A percentile compares a stretch with the other conserved stretches of the same genome.
phyloP scores from a whole-genome alignment of 2,888 invertebrate species.

The Drosophila rubida region DNA sequence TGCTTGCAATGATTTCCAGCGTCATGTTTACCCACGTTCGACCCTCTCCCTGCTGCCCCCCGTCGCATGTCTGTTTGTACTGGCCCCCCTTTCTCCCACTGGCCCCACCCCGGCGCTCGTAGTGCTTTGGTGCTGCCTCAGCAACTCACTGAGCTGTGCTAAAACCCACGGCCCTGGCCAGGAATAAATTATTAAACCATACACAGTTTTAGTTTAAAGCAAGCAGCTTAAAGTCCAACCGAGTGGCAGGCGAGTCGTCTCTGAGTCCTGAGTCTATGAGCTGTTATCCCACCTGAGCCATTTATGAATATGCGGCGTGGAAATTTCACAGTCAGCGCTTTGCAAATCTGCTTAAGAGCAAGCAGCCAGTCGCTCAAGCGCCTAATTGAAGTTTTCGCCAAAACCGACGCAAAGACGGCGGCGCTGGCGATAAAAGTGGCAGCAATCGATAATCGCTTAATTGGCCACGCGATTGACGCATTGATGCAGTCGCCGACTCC shows the following conservation, averaged over 20 bases:
- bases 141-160: constrained; percentile 64
- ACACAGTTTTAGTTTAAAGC: constrained; percentile 63
- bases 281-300: constrained; percentile 47
- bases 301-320: constrained; percentile 63
- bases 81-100: not conserved
- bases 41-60: not conserved
- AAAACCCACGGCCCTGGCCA: constrained; percentile 62
- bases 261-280: too few relatives aligned
- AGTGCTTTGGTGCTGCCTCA: constrained; percentile 21
- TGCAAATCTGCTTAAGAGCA: constrained; percentile 53
- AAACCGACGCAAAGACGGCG: constrained; percentile 1
- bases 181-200: constrained; percentile 79
- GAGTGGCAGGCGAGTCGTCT: not conserved
- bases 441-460: constrained; percentile 69
- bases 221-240: constrained; percentile 40
- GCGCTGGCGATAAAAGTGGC: constrained; percentile 1
- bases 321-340: constrained; percentile 70
- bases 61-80: constrained; percentile 28
- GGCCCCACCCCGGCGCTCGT: not conserved
- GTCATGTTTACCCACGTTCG: constrained; percentile 70
- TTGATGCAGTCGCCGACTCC: constrained; percentile 39
- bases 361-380: constrained; percentile 58
- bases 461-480: constrained; percentile 57
- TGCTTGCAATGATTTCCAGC: constrained; percentile 73
- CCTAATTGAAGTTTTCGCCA: constrained; percentile 59